Conservation (phyloP, 1,140 invertebrate genomes). For the Zaprionus africanus region DNA sequence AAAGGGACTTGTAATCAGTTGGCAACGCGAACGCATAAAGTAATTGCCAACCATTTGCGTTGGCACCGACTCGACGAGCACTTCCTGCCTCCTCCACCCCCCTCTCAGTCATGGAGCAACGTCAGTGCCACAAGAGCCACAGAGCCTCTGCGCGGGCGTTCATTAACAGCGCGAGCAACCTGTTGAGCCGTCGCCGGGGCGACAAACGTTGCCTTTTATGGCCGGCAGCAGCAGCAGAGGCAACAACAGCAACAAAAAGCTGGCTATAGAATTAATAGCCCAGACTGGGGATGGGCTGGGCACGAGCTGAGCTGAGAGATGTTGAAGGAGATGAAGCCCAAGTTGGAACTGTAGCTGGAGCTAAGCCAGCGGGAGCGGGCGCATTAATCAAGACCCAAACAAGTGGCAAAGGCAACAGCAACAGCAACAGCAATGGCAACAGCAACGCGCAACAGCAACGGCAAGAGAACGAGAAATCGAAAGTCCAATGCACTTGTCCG, state of each 20-base stretch:
- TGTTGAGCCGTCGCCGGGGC: constrained; percentile 73
- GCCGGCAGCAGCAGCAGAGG: constrained; percentile 31
- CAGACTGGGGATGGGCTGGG: constrained; percentile 46
- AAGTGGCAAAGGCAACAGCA: constrained; percentile 38
- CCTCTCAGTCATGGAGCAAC: not conserved
- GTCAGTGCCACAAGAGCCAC: not conserved
- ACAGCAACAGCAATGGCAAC: constrained; percentile 36
- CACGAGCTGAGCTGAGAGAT: constrained; percentile 49
- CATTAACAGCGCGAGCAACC: constrained; percentile 73
- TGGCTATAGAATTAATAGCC: constrained; percentile 55
- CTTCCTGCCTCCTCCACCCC: constrained; percentile 27
- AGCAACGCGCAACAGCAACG: constrained; percentile 38
- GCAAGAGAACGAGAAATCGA: constrained; percentile 64
- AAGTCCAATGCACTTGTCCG: constrained; percentile 73
- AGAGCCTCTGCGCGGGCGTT: constrained; percentile 67
- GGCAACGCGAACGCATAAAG: constrained; percentile 80
- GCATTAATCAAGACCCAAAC: constrained; percentile 71
- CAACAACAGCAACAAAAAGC: constrained; percentile 14
- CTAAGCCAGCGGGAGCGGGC: constrained; percentile 51
- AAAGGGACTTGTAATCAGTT: constrained; percentile 80
- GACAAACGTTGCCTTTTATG: constrained; percentile 78
- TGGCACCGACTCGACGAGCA: constrained; percentile 67
- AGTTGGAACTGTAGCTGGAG: constrained; percentile 23
- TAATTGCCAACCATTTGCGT: constrained; percentile 82
- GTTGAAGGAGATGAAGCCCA: constrained; percentile 20